Conservation (phyloP, 1,140 invertebrate genomes). For the Bilobella aurantiaca region DNA sequence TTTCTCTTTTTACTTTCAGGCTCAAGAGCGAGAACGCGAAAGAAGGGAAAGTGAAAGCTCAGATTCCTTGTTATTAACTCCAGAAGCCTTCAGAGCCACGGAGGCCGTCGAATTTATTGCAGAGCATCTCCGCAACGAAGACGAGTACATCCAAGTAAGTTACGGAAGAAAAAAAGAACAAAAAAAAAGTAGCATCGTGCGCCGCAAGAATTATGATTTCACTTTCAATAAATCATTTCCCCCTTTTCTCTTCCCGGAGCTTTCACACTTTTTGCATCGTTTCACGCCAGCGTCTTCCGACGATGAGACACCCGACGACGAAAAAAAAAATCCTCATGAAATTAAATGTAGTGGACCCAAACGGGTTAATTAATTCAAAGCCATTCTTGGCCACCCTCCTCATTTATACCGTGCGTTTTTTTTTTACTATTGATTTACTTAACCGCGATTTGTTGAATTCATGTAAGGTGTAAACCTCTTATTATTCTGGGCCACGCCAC, state of each 20-base stretch:
- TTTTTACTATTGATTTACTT: too few relatives aligned
- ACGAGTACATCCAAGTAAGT: constrained; percentile 88
- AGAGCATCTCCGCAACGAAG: constrained; percentile 91
- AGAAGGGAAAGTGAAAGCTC: constrained; percentile 80
- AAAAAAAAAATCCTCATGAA: background rate
- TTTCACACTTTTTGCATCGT: background rate
- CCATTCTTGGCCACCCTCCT: background rate
- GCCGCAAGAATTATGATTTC: background rate
- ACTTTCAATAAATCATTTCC: background rate
- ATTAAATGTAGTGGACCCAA: background rate
- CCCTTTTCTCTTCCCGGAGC: background rate
- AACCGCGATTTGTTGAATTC: too few relatives aligned
- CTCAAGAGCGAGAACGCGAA: constrained; percentile 41
- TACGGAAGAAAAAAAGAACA: constrained; percentile 1
- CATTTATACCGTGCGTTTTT: too few relatives aligned
- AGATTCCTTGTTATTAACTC: constrained; percentile 75
- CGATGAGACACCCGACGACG: background rate
- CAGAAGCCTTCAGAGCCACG: constrained; percentile 82
- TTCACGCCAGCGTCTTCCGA: background rate
- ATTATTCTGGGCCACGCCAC: too few relatives aligned
- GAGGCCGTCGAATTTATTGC: constrained; percentile 97
- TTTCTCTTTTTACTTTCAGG: constrained; percentile 20
- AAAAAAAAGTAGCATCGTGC: background rate
- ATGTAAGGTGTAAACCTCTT: too few relatives aligned
- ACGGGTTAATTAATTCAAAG: constrained; percentile 1